Percentiles rank a stretch among this genome's conserved stretches.
phyloP scores from a whole-genome alignment of 2,113 vertebrate species.

The Calonectris borealis region DNA sequence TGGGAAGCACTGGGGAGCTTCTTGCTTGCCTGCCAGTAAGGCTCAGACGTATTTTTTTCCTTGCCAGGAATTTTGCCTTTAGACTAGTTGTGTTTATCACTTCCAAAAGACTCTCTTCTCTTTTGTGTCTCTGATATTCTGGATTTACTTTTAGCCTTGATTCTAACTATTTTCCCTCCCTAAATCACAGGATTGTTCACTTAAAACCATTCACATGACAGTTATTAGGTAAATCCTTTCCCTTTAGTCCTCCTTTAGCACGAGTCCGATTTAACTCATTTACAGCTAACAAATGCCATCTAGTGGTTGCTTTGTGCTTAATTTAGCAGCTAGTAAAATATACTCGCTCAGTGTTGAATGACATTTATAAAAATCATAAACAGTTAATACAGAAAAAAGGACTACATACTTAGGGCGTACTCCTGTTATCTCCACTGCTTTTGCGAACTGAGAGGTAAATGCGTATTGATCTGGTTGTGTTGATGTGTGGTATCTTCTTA shows the following conservation, averaged over 20 bases:
- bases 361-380: neutral
- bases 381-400: neutral
- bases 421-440: neutral
- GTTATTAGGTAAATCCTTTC: neutral
- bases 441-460: neutral
- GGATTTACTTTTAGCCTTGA: neutral
- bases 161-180: neutral
- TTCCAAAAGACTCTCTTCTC: neutral
- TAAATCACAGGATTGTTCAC: neutral
- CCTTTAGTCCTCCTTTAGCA: neutral
- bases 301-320: conserved; percentile 3
- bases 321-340: neutral
- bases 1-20: neutral
- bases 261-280: neutral
- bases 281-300: conserved; percentile 52
- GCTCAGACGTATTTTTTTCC: neutral
- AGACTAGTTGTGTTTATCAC: neutral
- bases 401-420: no score
- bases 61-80: neutral
- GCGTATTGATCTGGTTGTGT: neutral
- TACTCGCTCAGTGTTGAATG: rapidly evolving
- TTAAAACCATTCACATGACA: neutral
- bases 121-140: neutral
- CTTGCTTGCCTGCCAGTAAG: neutral
- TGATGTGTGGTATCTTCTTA: neutral